Evolutionary conservation across 1,140 invertebrate species (phyloP).

Genomic region (Diplogasteroides magnus): DNA sequence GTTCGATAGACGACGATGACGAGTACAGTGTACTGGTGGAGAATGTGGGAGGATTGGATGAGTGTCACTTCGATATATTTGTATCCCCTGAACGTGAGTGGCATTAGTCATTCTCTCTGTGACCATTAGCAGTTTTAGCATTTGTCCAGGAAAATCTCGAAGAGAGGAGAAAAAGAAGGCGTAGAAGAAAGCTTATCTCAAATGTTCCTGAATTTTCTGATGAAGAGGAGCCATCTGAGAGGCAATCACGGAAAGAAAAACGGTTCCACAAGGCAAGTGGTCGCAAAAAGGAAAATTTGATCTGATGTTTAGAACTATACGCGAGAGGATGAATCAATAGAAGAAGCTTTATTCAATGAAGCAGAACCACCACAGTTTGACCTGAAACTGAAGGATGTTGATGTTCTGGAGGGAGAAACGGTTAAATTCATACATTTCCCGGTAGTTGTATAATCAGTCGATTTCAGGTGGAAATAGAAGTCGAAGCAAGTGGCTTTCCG

Average conservation of each 20-base stretch:
- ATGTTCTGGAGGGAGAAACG: conserved; percentile 23
- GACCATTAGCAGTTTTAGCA: not conserved
- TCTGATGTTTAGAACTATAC: no score
- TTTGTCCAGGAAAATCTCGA: not conserved
- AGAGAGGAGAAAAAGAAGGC: not conserved
- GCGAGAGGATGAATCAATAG: no score
- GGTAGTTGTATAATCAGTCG: not conserved
- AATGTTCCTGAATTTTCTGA: not conserved
- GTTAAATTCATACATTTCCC: not conserved
- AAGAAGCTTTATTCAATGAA: no score
- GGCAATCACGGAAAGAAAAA: conserved; percentile 19
- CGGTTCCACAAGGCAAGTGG: conserved; percentile 5
- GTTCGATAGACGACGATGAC: conserved; percentile 21
- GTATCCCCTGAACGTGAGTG: not conserved
- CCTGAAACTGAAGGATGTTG: conserved; percentile 16
- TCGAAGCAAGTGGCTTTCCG: conserved; percentile 17
- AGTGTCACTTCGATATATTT: conserved; percentile 27
- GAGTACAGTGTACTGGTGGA: conserved; percentile 29
- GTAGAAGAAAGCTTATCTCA: conserved; percentile 5
- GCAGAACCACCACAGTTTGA: conserved; percentile 19
- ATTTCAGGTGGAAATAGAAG: conserved; percentile 20
- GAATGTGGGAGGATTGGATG: conserved; percentile 26
- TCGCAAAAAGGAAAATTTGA: no score
- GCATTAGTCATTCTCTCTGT: not conserved
- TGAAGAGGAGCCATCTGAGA: conserved; percentile 12